Conservation (phyloP, 2,888 invertebrate genomes). For the Thumatha senex region DNA sequence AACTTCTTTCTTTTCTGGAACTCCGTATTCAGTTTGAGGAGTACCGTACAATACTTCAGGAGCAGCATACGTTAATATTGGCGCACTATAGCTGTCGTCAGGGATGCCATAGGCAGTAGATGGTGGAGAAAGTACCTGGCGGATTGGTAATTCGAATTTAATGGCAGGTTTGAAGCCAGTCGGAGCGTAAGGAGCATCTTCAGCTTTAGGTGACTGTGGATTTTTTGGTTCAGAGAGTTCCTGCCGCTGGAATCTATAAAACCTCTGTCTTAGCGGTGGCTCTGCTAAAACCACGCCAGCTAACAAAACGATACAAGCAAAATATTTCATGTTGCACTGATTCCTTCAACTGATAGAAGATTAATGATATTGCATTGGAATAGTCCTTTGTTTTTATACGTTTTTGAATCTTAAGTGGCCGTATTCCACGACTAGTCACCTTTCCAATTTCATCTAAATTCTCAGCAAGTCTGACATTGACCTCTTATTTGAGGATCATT, state of each 20-base stretch:
- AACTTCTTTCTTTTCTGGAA: constrained; percentile 29
- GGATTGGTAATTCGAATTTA: constrained; percentile 66
- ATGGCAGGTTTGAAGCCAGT: constrained; percentile 65
- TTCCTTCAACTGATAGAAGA: constrained; percentile 54
- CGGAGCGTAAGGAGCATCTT: constrained; percentile 64
- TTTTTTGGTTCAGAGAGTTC: constrained; percentile 41
- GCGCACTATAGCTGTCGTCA: constrained; percentile 69
- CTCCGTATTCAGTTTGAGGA: constrained; percentile 36
- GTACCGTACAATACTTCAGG: constrained; percentile 51
- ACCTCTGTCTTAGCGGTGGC: constrained; percentile 60
- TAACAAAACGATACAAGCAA: constrained; percentile 60
- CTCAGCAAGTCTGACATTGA: constrained; percentile 75
- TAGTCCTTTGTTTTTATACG: constrained; percentile 61
- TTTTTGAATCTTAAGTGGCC: constrained; percentile 55
- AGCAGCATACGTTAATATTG: constrained; percentile 60
- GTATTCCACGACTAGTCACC: constrained; percentile 65
- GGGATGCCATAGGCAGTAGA: constrained; percentile 68
- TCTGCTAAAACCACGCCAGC: constrained; percentile 61
- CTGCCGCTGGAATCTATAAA: constrained; percentile 58
- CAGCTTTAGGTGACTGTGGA: constrained; percentile 26
- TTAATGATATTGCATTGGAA: constrained; percentile 68
- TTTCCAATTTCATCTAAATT: constrained; percentile 70
- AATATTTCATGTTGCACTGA: constrained; percentile 57
- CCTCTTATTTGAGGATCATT: constrained; percentile 68
- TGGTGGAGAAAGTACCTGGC: constrained; percentile 60